Percentiles rank a stretch among this genome's conserved stretches.
Evolutionary conservation across 1,140 invertebrate species (phyloP).

Genomic region (Cotesia vestalis): DNA sequence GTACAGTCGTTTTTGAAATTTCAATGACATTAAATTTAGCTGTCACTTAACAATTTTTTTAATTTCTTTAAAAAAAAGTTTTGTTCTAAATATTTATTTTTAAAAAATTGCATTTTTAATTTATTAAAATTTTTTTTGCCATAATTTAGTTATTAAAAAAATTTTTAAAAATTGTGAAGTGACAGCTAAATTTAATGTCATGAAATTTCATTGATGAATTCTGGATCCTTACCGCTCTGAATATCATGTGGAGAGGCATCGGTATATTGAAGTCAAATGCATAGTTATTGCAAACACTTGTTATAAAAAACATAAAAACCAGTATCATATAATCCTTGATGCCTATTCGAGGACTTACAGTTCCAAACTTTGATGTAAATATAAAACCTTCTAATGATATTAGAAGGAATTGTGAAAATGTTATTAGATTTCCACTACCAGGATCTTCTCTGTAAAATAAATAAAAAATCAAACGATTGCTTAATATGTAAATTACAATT

Average conservation of each 20-base stretch:
- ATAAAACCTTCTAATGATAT: constrained; percentile 92
- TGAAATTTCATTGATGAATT: neutral
- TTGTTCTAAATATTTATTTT: too few relatives aligned
- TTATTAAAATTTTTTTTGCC: too few relatives aligned
- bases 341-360: constrained; percentile 74
- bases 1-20: too few relatives aligned
- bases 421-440: constrained; percentile 91
- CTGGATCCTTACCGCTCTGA: constrained; percentile 82
- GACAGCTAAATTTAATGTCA: too few relatives aligned
- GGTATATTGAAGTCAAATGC: constrained; percentile 97
- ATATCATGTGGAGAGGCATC: constrained; percentile 99
- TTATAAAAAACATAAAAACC: constrained; percentile 90
- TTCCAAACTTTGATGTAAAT: constrained; percentile 88
- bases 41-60: too few relatives aligned
- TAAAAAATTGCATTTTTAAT: too few relatives aligned
- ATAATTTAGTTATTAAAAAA: too few relatives aligned
- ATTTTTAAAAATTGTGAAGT: too few relatives aligned
- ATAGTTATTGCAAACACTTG: constrained; percentile 95
- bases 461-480: constrained; percentile 19
- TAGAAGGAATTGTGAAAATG: constrained; percentile 92
- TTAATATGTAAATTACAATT: too few relatives aligned
- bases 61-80: too few relatives aligned
- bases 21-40: too few relatives aligned
- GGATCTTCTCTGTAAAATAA: constrained; percentile 78
- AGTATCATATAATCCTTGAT: constrained; percentile 85